A percentile compares a stretch with the other conserved stretches of the same genome.
Conservation (phyloP, 1,140 invertebrate genomes). For the Eumeta japonica region DNA sequence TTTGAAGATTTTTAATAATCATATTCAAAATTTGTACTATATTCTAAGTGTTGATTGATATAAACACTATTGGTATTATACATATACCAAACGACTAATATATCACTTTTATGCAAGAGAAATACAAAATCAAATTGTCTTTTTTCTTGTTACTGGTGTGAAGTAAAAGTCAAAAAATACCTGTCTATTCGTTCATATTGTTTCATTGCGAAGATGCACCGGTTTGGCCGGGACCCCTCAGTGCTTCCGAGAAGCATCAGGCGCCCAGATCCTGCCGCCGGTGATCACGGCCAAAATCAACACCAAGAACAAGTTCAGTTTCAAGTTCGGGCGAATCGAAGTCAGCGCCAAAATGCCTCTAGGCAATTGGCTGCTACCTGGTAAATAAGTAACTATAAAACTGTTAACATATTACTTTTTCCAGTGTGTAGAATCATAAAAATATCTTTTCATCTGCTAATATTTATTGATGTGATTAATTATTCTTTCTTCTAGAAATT, state of each 20-base stretch:
- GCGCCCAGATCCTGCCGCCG: constrained; percentile 62
- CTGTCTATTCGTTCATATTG: too few relatives aligned
- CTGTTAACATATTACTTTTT: neutral
- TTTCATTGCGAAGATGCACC: constrained; percentile 69
- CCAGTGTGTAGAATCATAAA: neutral
- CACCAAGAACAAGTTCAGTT: constrained; percentile 65
- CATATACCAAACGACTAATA: too few relatives aligned
- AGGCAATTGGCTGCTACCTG: constrained; percentile 79
- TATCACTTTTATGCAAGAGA: too few relatives aligned
- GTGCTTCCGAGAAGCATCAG: constrained; percentile 51
- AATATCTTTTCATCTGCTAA: neutral
- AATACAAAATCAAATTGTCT: too few relatives aligned
- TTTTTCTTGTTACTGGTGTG: too few relatives aligned
- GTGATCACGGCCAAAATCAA: constrained; percentile 65
- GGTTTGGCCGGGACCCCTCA: constrained; percentile 39
- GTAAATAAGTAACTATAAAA: too few relatives aligned
- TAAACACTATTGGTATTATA: too few relatives aligned
- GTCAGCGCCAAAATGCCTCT: constrained; percentile 73
- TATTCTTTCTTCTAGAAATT: constrained; percentile 48
- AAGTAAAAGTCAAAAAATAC: too few relatives aligned
- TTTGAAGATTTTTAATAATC: too few relatives aligned
- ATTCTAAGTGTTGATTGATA: too few relatives aligned
- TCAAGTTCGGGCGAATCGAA: constrained; percentile 73
- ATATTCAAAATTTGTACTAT: too few relatives aligned
- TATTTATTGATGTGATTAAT: neutral